A percentile compares a stretch with the other conserved stretches of the same genome.
phyloP scores from a whole-genome alignment of 2,888 invertebrate genomes.

The Seira ritae region DNA sequence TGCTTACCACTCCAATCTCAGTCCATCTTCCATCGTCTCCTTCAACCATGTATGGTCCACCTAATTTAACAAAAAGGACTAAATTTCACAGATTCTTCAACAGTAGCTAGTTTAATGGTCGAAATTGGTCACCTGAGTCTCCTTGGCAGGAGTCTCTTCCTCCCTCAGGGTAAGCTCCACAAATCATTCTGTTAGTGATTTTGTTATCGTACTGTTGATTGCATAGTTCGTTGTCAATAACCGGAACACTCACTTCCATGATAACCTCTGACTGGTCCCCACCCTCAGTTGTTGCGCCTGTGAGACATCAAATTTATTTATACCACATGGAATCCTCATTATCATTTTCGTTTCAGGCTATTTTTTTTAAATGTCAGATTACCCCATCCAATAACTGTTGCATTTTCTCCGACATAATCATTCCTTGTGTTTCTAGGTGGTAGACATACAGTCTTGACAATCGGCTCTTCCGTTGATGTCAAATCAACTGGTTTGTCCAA shows the following conservation, averaged over 20 bases:
- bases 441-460: conserved; percentile 68
- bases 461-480: conserved; percentile 55
- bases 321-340: too few species aligned
- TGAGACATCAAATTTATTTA: too few species aligned
- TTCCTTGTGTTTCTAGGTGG: conserved; percentile 47
- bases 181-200: conserved; percentile 69
- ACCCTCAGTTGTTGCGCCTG: conserved; percentile 59
- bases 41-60: conserved; percentile 64
- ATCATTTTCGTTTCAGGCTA: too few species aligned
- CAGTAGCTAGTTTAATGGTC: too few species aligned
- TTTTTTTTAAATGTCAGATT: conserved; percentile 4
- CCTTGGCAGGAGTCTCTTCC: conserved; percentile 69
- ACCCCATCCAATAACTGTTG: conserved; percentile 68
- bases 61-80: conserved; percentile 26
- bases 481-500: conserved; percentile 63
- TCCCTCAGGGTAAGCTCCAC: conserved; percentile 68
- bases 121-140: not conserved
- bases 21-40: conserved; percentile 51
- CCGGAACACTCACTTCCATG: conserved; percentile 66
- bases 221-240: conserved; percentile 68
- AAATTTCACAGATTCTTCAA: not conserved
- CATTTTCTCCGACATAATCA: conserved; percentile 60
- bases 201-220: conserved; percentile 63
- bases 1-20: conserved; percentile 65
- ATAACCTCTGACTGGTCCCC: conserved; percentile 67